Evolutionary conservation across 2,113 vertebrate species (phyloP).

Genomic region (Anarhynchus alexandrinus): DNA sequence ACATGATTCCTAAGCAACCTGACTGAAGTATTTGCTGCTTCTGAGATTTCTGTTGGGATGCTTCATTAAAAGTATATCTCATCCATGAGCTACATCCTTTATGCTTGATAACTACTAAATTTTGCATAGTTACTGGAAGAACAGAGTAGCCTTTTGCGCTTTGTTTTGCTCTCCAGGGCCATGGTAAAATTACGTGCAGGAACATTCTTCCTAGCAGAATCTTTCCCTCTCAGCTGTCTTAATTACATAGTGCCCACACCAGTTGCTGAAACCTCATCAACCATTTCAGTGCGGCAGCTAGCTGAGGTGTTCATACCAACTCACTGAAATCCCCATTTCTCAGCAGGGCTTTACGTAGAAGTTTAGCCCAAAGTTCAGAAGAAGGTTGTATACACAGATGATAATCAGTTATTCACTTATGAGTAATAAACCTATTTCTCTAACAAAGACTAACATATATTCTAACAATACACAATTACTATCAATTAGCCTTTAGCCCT

Average conservation of each 20-base stretch:
- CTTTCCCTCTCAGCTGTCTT: not conserved
- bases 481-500: not conserved
- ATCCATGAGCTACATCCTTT: not conserved
- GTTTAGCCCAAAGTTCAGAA: not conserved
- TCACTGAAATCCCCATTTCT: not conserved
- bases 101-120: not conserved
- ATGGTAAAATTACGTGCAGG: not conserved
- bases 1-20: not conserved
- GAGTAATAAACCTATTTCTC: not conserved
- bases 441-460: not conserved
- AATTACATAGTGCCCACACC: not conserved
- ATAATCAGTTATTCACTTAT: not conserved
- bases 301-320: not conserved
- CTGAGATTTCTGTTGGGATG: not conserved
- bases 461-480: not conserved
- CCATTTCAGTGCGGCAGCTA: not conserved
- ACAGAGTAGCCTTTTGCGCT: not conserved
- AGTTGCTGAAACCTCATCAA: not conserved
- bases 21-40: not conserved
- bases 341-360: not conserved
- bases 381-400: not conserved
- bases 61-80: not conserved
- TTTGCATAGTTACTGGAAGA: not conserved
- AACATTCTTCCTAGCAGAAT: not conserved
- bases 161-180: not conserved